These are phyloP conservation scores for Liposcelis brunnea DNA, from an alignment of 2,888 invertebrate genomes.

Conservation along the genomic window DNA sequence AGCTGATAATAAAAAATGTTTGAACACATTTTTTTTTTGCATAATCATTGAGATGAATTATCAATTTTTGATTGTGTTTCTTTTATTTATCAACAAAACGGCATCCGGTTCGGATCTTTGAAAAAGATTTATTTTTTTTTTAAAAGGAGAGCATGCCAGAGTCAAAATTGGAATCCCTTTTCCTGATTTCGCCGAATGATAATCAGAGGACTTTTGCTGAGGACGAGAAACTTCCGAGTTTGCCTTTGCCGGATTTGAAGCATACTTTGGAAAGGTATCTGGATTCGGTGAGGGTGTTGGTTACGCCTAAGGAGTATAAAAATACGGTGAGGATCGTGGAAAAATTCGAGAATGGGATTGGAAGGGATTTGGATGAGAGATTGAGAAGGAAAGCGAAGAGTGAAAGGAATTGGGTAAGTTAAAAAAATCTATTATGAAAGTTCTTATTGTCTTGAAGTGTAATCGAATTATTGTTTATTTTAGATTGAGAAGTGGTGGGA, in stretches of 20 bases:
- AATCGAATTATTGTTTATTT: conserved; percentile 1
- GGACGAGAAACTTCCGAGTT: conserved; percentile 31
- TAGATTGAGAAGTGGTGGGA: conserved; percentile 37
- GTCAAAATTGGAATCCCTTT: too few relatives aligned
- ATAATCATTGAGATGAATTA: too few relatives aligned
- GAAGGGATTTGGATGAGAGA: conserved; percentile 29
- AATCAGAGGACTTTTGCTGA: conserved; percentile 28
- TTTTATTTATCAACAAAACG: too few relatives aligned
- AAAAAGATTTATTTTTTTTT: too few relatives aligned
- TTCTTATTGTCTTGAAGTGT: not conserved
- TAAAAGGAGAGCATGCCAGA: too few relatives aligned
- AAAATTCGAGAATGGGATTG: conserved; percentile 32
- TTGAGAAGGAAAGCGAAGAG: conserved; percentile 27
- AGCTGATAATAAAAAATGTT: too few relatives aligned
- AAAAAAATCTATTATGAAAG: not conserved
- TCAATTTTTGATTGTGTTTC: too few relatives aligned
- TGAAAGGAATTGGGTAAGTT: conserved; percentile 34
- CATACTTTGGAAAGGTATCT: conserved; percentile 35
- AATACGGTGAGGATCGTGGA: conserved; percentile 28
- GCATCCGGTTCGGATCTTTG: too few relatives aligned
- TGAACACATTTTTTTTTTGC: too few relatives aligned
- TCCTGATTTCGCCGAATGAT: too few relatives aligned
- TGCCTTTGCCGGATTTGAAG: conserved; percentile 34
- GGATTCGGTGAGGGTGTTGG: conserved; percentile 31
- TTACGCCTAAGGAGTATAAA: conserved; percentile 27